phyloP scores from a whole-genome alignment of 2,113 vertebrate genomes.

The Scopus umbretta region DNA sequence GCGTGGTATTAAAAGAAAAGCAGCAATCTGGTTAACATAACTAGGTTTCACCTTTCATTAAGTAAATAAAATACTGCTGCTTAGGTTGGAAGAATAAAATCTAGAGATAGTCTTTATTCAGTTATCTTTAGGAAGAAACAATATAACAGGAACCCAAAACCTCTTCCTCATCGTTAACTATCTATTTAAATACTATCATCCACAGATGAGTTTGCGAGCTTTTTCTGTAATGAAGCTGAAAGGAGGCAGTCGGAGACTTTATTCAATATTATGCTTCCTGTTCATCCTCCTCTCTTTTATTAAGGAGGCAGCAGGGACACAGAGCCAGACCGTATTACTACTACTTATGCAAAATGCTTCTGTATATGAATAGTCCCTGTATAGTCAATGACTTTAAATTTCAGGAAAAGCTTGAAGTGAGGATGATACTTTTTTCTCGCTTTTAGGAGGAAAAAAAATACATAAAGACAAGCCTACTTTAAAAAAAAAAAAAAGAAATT shows the following conservation, averaged over 20 bases:
- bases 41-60: conserved; percentile 24
- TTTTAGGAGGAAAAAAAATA: neutral
- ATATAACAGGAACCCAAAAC: neutral
- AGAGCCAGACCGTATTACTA: neutral
- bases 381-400: neutral
- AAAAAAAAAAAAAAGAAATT: neutral
- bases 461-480: neutral
- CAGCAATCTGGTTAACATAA: conserved; percentile 1
- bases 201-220: neutral
- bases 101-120: neutral
- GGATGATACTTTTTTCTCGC: neutral
- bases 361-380: neutral
- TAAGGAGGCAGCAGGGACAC: neutral
- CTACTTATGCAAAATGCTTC: neutral
- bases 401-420: neutral
- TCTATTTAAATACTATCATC: neutral
- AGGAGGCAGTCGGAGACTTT: neutral
- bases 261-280: neutral
- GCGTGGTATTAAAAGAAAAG: conserved; percentile 22
- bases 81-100: neutral
- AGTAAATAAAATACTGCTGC: conserved; percentile 13
- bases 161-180: neutral
- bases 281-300: neutral
- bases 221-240: neutral
- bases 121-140: conserved; percentile 10